Evolutionary conservation across 2,888 invertebrate genomes (phyloP).

Genomic region (Scaptomyza parva): DNA sequence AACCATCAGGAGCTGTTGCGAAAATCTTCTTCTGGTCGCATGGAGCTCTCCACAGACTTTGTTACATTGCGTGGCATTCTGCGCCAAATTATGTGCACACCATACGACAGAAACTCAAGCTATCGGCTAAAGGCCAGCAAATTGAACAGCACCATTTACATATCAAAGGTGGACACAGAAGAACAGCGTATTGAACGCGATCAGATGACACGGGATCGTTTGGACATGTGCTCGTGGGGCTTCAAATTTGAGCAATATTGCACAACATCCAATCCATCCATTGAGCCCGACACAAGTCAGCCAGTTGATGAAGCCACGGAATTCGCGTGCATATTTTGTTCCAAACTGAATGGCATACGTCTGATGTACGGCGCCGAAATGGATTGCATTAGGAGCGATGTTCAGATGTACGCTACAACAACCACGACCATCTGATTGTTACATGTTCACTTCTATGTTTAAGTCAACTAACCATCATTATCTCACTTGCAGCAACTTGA

Average conservation of each 20-base stretch:
- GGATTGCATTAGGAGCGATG: constrained; percentile 57
- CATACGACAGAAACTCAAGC: constrained; percentile 36
- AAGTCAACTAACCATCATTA: background rate
- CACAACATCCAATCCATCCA: constrained; percentile 23
- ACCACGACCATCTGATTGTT: background rate
- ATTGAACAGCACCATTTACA: constrained; percentile 59
- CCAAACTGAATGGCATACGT: constrained; percentile 30
- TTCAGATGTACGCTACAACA: constrained; percentile 35
- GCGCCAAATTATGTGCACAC: constrained; percentile 59
- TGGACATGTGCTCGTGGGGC: constrained; percentile 72
- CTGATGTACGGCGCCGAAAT: constrained; percentile 63
- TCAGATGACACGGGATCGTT: background rate
- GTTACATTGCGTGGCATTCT: constrained; percentile 58
- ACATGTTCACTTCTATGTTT: background rate
- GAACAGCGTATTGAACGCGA: constrained; percentile 8
- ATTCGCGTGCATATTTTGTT: constrained; percentile 43
- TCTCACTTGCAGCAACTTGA: constrained; percentile 37
- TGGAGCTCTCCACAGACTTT: constrained; percentile 33
- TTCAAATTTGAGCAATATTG: constrained; percentile 70
- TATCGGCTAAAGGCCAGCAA: constrained; percentile 44
- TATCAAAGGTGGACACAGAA: constrained; percentile 38
- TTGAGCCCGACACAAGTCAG: constrained; percentile 40
- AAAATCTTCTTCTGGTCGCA: background rate
- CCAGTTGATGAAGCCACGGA: constrained; percentile 60
- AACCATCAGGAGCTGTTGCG: constrained; percentile 41